Conservation (phyloP, 1,140 invertebrate species). For the Orussus abietinus region DNA sequence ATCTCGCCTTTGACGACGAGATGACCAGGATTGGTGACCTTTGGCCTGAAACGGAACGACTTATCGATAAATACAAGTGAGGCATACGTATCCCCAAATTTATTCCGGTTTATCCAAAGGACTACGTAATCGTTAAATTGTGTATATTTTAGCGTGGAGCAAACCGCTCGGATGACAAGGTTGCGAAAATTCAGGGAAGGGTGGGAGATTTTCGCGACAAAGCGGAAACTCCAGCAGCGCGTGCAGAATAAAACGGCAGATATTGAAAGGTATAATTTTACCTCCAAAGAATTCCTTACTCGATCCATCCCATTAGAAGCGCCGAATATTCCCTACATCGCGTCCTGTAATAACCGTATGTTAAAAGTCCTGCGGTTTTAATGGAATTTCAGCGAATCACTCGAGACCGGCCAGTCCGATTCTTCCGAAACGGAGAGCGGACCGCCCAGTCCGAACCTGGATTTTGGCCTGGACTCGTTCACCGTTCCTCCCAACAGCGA, state of each 20-base stretch:
- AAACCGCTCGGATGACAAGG: constrained; percentile 53
- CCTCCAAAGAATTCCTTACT: too few relatives aligned
- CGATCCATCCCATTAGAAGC: too few relatives aligned
- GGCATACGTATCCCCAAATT: too few relatives aligned
- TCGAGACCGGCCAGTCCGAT: too few relatives aligned
- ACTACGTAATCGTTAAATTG: constrained; percentile 11
- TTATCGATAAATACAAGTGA: constrained; percentile 61
- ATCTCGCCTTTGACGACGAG: constrained; percentile 62
- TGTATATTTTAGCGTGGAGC: constrained; percentile 39
- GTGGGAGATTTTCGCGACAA: constrained; percentile 57
- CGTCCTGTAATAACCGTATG: too few relatives aligned
- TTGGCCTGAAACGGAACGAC: constrained; percentile 59
- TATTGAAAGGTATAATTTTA: constrained; percentile 11
- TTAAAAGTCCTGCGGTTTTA: too few relatives aligned
- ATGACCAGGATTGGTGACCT: constrained; percentile 59
- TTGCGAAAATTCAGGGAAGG: constrained; percentile 57
- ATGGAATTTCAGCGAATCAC: too few relatives aligned
- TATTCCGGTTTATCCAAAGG: too few relatives aligned
- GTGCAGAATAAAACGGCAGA: constrained; percentile 33
- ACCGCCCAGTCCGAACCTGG: constrained; percentile 19
- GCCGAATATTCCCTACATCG: too few relatives aligned
- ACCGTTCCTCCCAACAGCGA: constrained; percentile 23
- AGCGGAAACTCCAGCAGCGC: constrained; percentile 52
- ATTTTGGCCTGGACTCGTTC: constrained; percentile 22
- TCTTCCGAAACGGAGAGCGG: constrained; percentile 15